Conservation (phyloP, 2,113 vertebrate genomes). For the Bubo blakistoni region DNA sequence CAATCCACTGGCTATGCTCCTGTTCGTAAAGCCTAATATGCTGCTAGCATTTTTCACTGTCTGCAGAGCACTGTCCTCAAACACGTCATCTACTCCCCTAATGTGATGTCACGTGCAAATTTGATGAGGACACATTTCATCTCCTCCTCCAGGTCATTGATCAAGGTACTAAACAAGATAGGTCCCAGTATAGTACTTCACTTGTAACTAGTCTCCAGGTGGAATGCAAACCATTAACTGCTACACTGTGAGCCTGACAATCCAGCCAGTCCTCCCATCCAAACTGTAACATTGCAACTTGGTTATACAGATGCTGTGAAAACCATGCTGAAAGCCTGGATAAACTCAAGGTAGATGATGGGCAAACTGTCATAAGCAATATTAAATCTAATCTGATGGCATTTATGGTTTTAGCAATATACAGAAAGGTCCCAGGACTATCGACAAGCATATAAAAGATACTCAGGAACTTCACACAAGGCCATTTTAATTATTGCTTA, state of each 20-base stretch:
- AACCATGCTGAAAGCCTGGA: neutral
- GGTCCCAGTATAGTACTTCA: neutral
- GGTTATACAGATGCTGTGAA: neutral
- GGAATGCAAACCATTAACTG: neutral
- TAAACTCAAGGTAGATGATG: neutral
- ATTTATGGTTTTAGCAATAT: neutral
- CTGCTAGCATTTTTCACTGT: neutral
- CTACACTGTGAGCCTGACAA: neutral
- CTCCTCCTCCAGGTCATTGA: neutral
- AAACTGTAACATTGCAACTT: neutral
- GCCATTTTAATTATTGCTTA: neutral
- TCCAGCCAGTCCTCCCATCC: neutral
- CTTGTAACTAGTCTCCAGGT: neutral
- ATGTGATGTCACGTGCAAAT: neutral
- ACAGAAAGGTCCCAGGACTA: neutral
- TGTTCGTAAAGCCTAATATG: neutral
- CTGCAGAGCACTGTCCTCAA: fast-evolving
- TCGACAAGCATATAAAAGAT: neutral
- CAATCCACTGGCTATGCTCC: neutral
- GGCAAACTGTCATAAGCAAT: neutral
- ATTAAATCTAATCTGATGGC: neutral
- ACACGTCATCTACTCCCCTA: fast-evolving
- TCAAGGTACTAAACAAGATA: neutral
- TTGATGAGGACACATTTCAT: neutral
- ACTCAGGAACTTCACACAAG: neutral